These are phyloP conservation scores for Heterochromis multidens DNA, from an alignment of 2,113 vertebrate species.

Conservation along the genomic window DNA sequence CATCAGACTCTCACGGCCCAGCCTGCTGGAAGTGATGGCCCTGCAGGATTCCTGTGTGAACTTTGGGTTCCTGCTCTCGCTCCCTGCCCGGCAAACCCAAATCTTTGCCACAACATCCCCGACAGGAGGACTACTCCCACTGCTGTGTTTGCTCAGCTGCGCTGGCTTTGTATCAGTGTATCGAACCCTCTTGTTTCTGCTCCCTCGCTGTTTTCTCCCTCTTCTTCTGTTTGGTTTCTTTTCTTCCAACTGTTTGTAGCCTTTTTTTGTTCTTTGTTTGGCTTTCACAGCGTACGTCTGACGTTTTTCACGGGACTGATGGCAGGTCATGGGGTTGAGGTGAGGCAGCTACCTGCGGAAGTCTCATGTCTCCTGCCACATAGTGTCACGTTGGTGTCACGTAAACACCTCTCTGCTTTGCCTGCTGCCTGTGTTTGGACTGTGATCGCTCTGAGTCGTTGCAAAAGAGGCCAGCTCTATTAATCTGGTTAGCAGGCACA, in stretches of 20 bases:
- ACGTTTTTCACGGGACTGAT: constrained; percentile 31
- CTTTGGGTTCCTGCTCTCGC: constrained; percentile 43
- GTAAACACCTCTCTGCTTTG: constrained; percentile 31
- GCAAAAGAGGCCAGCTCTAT: not conserved
- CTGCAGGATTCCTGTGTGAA: constrained; percentile 61
- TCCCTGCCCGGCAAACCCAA: constrained; percentile 48
- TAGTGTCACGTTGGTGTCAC: constrained; percentile 53
- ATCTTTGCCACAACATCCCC: constrained; percentile 65
- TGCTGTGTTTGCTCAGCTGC: constrained; percentile 77
- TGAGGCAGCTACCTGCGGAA: constrained; percentile 62
- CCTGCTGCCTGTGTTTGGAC: constrained; percentile 18
- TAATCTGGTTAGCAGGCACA: not conserved
- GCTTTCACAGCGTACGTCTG: constrained; percentile 17
- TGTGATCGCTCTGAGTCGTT: constrained; percentile 1
- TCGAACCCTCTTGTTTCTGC: constrained; percentile 56
- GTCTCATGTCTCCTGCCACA: constrained; percentile 41
- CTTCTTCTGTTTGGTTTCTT: constrained; percentile 67
- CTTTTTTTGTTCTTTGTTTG: constrained; percentile 62
- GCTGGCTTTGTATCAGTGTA: constrained; percentile 59
- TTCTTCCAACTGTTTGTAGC: constrained; percentile 58
- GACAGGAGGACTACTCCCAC: constrained; percentile 65
- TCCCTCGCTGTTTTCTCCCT: constrained; percentile 60
- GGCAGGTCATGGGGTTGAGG: constrained; percentile 42
- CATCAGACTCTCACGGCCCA: constrained; percentile 53
- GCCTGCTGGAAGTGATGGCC: constrained; percentile 57